Conservation (phyloP, 2,113 vertebrate species). For the Paraplagusia blochii region DNA sequence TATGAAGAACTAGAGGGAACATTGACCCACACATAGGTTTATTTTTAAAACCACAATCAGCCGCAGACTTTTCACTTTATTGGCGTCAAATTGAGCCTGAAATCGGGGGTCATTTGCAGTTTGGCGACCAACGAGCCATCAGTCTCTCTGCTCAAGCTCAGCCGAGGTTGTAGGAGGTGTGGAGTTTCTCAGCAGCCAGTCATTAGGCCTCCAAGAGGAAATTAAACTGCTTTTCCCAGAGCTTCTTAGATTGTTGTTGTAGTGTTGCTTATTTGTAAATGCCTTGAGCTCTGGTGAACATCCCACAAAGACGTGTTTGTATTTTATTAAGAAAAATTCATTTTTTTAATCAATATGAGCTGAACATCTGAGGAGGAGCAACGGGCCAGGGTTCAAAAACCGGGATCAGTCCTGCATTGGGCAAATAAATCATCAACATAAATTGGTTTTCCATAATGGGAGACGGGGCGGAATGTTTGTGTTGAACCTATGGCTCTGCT, state of each 20-base stretch:
- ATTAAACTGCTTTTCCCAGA: conserved; percentile 75
- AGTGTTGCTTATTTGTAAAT: conserved; percentile 68
- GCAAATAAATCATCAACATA: conserved; percentile 66
- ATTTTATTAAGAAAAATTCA: no score
- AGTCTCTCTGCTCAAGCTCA: conserved; percentile 1
- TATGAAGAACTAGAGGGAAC: no score
- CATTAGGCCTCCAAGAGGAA: conserved; percentile 55
- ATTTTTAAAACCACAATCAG: background rate
- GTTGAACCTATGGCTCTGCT: conserved; percentile 9
- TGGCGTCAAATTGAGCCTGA: background rate
- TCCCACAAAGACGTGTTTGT: conserved; percentile 14
- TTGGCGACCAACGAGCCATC: background rate
- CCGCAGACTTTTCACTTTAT: background rate
- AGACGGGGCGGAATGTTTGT: conserved; percentile 28
- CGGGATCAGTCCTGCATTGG: conserved; percentile 51
- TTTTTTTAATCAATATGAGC: no score
- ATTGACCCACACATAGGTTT: background rate
- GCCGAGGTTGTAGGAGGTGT: conserved; percentile 32
- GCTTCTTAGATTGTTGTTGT: conserved; percentile 66
- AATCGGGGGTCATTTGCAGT: background rate
- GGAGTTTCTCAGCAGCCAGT: conserved; percentile 43
- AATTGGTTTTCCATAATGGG: conserved; percentile 49
- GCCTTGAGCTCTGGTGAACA: conserved; percentile 52
- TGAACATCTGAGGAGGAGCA: background rate
- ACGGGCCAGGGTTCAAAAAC: background rate